A percentile compares a stretch with the other conserved stretches of the same genome.
phyloP scores from a whole-genome alignment of 2,888 invertebrate species.

The Zaprionus lineosus region DNA sequence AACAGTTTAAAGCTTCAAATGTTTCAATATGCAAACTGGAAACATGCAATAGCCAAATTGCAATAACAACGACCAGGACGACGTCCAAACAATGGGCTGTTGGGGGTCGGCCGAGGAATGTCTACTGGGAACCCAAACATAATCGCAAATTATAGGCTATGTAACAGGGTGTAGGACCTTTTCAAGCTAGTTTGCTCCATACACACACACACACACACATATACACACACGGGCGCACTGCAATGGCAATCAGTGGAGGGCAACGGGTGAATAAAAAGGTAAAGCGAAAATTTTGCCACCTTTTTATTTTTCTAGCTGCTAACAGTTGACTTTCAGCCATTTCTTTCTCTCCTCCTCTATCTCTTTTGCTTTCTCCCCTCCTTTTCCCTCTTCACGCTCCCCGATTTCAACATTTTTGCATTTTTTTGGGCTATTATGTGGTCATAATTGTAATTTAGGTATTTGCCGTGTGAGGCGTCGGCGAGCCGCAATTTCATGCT shows the following conservation, averaged over 20 bases:
- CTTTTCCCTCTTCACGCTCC: not conserved
- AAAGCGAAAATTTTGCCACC: slow-evolving; percentile 35
- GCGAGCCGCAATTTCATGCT: slow-evolving; percentile 56
- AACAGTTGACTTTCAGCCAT: slow-evolving; percentile 6
- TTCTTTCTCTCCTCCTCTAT: not conserved
- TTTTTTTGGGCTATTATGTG: slow-evolving; percentile 74
- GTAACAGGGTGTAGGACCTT: slow-evolving; percentile 54
- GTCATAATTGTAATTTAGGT: slow-evolving; percentile 76
- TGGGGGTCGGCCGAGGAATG: slow-evolving; percentile 20
- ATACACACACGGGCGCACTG: slow-evolving; percentile 20
- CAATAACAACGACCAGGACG: slow-evolving; percentile 49
- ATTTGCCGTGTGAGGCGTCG: slow-evolving; percentile 61
- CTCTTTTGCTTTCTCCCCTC: not conserved
- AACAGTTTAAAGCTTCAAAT: slow-evolving; percentile 52
- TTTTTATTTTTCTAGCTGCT: slow-evolving; percentile 59
- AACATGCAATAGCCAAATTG: slow-evolving; percentile 72
- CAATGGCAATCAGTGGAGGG: slow-evolving; percentile 17
- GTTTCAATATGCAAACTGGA: slow-evolving; percentile 72
- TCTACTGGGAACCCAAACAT: slow-evolving; percentile 57
- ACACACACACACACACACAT: slow-evolving; percentile 12
- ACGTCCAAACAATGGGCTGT: slow-evolving; percentile 47
- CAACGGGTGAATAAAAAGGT: slow-evolving; percentile 43
- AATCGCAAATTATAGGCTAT: slow-evolving; percentile 75
- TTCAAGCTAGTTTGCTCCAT: slow-evolving; percentile 54
- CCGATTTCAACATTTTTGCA: slow-evolving; percentile 33